Percentiles rank a stretch among this genome's conserved stretches.
These are phyloP conservation scores for Acrossocheilus wenchowensis DNA, from an alignment of 2,797 vertebrate genomes.

Conservation along the genomic window DNA sequence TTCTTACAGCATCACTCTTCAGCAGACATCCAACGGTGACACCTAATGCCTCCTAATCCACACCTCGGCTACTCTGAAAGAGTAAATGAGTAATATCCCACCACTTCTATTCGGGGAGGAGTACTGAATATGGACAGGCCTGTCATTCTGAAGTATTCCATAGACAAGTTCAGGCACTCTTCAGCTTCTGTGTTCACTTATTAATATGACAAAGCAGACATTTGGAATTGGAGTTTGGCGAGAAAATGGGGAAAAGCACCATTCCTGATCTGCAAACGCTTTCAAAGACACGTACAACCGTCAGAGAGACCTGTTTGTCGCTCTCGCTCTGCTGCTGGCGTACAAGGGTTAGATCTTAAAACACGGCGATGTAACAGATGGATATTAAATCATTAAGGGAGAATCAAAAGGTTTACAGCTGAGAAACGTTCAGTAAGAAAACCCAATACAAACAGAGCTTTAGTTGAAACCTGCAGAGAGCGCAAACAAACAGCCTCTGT, in stretches of 20 bases:
- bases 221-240: conserved; percentile 51
- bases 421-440: conserved; percentile 48
- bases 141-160: conserved; percentile 38
- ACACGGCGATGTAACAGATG: conserved; percentile 33
- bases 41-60: conserved; percentile 58
- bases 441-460: conserved; percentile 50
- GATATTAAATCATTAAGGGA: conserved; percentile 49
- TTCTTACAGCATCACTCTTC: conserved; percentile 57
- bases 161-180: conserved; percentile 73
- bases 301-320: conserved; percentile 35
- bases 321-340: not conserved
- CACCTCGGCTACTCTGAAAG: conserved; percentile 32
- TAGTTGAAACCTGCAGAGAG: conserved; percentile 57
- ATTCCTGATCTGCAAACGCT: conserved; percentile 32
- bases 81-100: conserved; percentile 33
- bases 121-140: conserved; percentile 34
- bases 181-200: conserved; percentile 62
- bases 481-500: conserved; percentile 64
- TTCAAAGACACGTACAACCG: conserved; percentile 44
- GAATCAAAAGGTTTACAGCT: conserved; percentile 49
- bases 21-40: conserved; percentile 55
- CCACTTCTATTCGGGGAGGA: conserved; percentile 40
- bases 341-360: conserved; percentile 39
- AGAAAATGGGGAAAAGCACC: conserved; percentile 15
- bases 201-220: conserved; percentile 64